Conservation (phyloP, 2,888 invertebrate species). For the Aphodius sticticus region DNA sequence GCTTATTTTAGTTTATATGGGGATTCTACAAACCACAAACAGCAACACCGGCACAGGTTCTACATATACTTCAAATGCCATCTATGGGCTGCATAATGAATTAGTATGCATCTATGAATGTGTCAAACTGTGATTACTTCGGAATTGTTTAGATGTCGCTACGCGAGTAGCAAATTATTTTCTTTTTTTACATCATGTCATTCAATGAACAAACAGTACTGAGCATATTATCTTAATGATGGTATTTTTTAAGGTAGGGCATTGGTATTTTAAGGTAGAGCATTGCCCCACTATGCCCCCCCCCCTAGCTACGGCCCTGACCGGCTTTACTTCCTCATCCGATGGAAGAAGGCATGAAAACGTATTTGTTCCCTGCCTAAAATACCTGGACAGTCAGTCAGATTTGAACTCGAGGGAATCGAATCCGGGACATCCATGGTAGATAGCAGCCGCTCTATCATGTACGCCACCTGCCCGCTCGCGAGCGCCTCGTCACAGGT, state of each 20-base stretch:
- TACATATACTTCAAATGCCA: background rate
- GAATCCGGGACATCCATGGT: too few relatives aligned
- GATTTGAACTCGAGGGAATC: too few relatives aligned
- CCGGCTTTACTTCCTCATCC: too few relatives aligned
- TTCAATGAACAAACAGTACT: background rate
- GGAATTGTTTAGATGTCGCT: background rate
- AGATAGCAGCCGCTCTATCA: too few relatives aligned
- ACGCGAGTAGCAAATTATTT: background rate
- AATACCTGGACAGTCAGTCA: too few relatives aligned
- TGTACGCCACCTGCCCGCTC: too few relatives aligned
- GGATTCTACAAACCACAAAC: background rate
- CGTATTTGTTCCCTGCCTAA: too few relatives aligned
- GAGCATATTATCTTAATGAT: background rate
- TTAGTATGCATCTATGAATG: background rate
- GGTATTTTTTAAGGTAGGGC: background rate
- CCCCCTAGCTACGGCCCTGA: background rate
- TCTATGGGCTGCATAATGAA: background rate
- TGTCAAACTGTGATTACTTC: background rate
- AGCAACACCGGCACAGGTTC: background rate
- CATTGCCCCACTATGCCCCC: constrained; percentile 4
- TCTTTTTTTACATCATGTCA: background rate
- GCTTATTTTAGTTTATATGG: background rate
- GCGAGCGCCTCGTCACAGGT: too few relatives aligned
- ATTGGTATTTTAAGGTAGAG: background rate
- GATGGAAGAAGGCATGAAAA: too few relatives aligned